phyloP scores from a whole-genome alignment of 2,888 invertebrate genomes.

The Tetanocera ferruginea region DNA sequence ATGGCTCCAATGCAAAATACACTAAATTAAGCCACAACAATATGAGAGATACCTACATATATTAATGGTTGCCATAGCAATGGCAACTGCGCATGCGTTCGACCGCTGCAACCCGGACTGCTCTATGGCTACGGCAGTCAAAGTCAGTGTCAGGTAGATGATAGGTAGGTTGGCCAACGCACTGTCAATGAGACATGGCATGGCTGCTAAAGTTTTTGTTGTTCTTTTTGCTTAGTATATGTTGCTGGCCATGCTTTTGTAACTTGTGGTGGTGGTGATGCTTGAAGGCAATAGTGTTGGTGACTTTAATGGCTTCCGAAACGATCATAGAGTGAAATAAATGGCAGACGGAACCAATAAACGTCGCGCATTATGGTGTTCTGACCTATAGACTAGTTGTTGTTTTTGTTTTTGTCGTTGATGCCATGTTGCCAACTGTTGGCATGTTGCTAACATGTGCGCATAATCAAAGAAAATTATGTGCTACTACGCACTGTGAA shows the following conservation, averaged over 20 bases:
- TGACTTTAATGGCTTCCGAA: conserved; percentile 71
- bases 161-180: background rate
- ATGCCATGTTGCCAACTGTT: conserved; percentile 18
- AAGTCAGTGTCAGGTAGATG: conserved; percentile 3
- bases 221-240: background rate
- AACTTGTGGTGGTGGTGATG: conserved; percentile 25
- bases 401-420: conserved; percentile 34
- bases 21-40: conserved; percentile 14
- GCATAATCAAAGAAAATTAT: conserved; percentile 25
- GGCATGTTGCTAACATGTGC: conserved; percentile 45
- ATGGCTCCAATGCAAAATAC: no score
- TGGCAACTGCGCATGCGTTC: conserved; percentile 46
- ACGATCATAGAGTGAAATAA: conserved; percentile 68
- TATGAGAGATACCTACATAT: background rate
- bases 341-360: conserved; percentile 70
- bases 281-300: conserved; percentile 59
- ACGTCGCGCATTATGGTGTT: conserved; percentile 58
- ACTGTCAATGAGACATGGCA: conserved; percentile 38
- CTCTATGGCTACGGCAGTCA: conserved; percentile 16
- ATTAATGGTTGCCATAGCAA: conserved; percentile 56
- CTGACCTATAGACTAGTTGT: conserved; percentile 5
- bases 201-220: conserved; percentile 18
- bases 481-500: conserved; percentile 61
- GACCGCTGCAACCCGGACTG: conserved; percentile 40
- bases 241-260: conserved; percentile 23